Conservation (phyloP, 2,113 vertebrate species). For the Brachyhypopomus gauderio region DNA sequence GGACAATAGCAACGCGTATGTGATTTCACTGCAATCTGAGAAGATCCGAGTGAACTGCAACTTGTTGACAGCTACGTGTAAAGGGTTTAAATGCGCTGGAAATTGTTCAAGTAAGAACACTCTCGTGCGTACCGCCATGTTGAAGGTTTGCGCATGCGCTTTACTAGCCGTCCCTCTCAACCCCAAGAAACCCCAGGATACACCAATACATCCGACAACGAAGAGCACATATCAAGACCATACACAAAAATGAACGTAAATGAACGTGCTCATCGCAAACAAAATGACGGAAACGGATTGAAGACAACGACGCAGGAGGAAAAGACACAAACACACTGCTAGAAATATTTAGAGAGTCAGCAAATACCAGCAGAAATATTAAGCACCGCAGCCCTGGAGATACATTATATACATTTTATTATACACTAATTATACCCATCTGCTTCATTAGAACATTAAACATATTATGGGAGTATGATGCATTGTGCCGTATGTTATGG, state of each 20-base stretch:
- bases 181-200: background rate
- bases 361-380: constrained; percentile 50
- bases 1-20: constrained; percentile 69
- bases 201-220: no score
- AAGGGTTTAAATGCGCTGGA: constrained; percentile 62
- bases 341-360: constrained; percentile 49
- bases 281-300: constrained; percentile 25
- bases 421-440: no score
- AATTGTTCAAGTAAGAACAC: constrained; percentile 61
- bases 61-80: constrained; percentile 60
- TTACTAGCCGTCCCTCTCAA: background rate
- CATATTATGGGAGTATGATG: no score
- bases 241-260: no score
- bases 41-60: constrained; percentile 59
- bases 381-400: constrained; percentile 60
- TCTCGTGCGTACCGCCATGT: constrained; percentile 65
- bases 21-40: constrained; percentile 33
- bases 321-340: constrained; percentile 17
- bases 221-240: no score
- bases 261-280: constrained; percentile 18
- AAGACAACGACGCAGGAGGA: constrained; percentile 22
- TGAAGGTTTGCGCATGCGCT: constrained; percentile 44
- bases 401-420: no score
- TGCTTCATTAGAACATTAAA: no score
- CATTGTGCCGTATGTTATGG: no score